Evolutionary conservation across 1,140 invertebrate genomes (phyloP).

Genomic region (Arion vulgaris): DNA sequence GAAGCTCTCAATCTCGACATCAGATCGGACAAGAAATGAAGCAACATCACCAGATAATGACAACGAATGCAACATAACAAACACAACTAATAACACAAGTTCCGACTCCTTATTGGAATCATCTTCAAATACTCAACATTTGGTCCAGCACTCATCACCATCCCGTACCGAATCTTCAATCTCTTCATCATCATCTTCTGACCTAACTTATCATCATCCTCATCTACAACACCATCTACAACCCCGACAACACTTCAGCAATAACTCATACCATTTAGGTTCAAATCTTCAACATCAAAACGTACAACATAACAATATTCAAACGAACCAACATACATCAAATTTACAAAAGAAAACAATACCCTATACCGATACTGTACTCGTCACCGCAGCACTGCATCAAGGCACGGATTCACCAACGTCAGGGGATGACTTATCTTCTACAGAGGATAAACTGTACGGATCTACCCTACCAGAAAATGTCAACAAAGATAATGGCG

Average conservation of each 20-base stretch:
- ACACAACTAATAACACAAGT: not conserved
- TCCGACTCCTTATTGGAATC: not conserved
- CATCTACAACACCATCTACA: conserved; percentile 1
- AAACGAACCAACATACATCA: not conserved
- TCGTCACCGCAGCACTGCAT: not conserved
- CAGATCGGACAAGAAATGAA: not conserved
- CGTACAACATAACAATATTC: not conserved
- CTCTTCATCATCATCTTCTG: not conserved
- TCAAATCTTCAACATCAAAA: conserved; percentile 15
- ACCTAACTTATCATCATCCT: conserved; percentile 3
- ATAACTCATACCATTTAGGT: not conserved
- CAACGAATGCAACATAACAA: not conserved
- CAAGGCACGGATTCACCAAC: not conserved
- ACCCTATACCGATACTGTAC: not conserved
- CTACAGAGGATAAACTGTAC: not conserved
- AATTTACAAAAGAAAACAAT: not conserved
- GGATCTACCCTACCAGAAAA: not conserved
- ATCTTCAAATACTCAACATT: not conserved
- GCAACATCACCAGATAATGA: not conserved
- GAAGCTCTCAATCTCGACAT: not conserved
- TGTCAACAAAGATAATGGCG: not conserved
- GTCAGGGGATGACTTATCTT: not conserved
- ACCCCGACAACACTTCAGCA: no score
- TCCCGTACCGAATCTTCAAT: not conserved
- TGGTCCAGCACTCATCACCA: not conserved